Evolutionary conservation across 2,797 vertebrate species (phyloP).

Genomic region (Danio aesculapii): DNA sequence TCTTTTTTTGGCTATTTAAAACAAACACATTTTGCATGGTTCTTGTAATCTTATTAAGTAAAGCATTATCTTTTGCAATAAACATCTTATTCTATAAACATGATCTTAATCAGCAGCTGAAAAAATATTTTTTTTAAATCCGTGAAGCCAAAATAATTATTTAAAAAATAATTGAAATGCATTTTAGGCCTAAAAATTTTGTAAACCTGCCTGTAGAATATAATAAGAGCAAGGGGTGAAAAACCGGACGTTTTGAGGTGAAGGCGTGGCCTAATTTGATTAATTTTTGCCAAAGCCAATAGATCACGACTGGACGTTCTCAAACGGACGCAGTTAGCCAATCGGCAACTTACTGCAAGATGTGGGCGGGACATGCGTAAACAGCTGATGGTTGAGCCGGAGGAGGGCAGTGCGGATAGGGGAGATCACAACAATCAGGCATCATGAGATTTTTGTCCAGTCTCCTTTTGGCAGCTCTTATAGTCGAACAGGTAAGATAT

Average conservation of each 20-base stretch:
- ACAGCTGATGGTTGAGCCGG: constrained; percentile 63
- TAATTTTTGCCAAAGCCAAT: constrained; percentile 65
- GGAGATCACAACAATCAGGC: constrained; percentile 73
- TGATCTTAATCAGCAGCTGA: too few relatives aligned
- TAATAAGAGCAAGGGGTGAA: neutral
- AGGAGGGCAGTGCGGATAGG: constrained; percentile 60
- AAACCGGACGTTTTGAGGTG: neutral
- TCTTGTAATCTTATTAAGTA: too few relatives aligned
- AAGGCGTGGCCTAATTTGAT: constrained; percentile 46
- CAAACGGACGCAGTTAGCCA: constrained; percentile 54
- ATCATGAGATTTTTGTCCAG: constrained; percentile 75
- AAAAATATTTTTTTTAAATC: too few relatives aligned
- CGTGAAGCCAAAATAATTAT: too few relatives aligned
- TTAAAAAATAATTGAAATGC: neutral
- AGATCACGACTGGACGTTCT: neutral
- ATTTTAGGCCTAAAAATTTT: neutral
- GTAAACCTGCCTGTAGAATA: neutral
- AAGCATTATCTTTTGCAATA: too few relatives aligned
- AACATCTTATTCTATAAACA: too few relatives aligned
- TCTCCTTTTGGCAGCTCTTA: constrained; percentile 75
- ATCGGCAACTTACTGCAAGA: constrained; percentile 54
- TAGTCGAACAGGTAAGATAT: constrained; percentile 78
- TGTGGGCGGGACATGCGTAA: constrained; percentile 64
- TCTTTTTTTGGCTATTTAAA: too few relatives aligned
- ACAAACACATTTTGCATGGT: too few relatives aligned